Evolutionary conservation across 2,888 invertebrate species (phyloP).

Genomic region (Heteromyza rotundicornis): DNA sequence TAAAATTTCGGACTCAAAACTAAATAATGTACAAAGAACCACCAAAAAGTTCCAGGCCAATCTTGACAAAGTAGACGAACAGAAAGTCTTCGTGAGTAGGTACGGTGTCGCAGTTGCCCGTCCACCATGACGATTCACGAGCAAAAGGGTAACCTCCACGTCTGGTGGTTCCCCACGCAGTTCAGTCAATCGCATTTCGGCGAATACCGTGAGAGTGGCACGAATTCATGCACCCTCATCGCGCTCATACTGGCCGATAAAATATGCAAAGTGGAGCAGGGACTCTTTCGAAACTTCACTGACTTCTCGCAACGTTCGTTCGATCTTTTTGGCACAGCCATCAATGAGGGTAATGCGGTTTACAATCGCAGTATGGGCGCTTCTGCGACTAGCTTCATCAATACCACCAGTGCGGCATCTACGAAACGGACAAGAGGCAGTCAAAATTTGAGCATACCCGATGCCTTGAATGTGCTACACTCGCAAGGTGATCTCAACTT

Average conservation of each 20-base stretch:
- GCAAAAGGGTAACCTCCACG: constrained; percentile 51
- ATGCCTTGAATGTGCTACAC: constrained; percentile 63
- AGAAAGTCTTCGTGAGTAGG: too few relatives aligned
- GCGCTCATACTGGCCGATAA: constrained; percentile 66
- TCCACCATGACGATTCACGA: constrained; percentile 50
- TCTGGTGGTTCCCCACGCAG: constrained; percentile 67
- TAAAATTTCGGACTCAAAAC: too few relatives aligned
- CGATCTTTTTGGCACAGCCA: constrained; percentile 65
- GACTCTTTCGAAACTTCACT: constrained; percentile 36
- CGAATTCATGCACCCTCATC: constrained; percentile 70
- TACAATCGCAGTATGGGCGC: constrained; percentile 63
- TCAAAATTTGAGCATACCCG: constrained; percentile 66
- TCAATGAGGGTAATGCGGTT: constrained; percentile 67
- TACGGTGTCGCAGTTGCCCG: too few relatives aligned
- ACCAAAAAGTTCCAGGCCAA: too few relatives aligned
- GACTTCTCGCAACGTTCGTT: constrained; percentile 59
- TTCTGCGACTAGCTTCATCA: background rate
- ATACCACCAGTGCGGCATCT: too few relatives aligned
- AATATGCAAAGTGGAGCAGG: constrained; percentile 48
- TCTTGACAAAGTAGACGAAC: too few relatives aligned
- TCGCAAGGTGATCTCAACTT: constrained; percentile 48
- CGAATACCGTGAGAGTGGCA: constrained; percentile 63
- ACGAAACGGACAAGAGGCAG: constrained; percentile 59
- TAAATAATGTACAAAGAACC: too few relatives aligned
- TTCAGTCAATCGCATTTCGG: constrained; percentile 69